phyloP scores from a whole-genome alignment of 2,888 invertebrate species.

The Brachyopa scutellaris region DNA sequence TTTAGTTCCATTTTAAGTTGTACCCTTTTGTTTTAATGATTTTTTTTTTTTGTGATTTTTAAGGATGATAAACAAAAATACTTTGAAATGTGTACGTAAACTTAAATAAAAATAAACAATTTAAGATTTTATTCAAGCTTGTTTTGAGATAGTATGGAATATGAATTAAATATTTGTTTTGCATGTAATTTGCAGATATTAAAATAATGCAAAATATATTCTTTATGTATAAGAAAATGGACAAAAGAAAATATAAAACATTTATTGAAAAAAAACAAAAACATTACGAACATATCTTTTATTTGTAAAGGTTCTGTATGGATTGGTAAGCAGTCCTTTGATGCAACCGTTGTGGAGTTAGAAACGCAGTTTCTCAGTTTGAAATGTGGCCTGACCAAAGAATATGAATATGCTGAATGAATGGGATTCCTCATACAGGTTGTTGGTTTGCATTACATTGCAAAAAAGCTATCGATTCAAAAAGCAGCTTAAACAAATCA shows the following conservation, averaged over 20 bases:
- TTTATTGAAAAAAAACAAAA: slow-evolving; percentile 45
- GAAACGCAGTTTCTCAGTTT: no score
- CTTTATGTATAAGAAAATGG: slow-evolving; percentile 32
- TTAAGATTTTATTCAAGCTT: slow-evolving; percentile 21
- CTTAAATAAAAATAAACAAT: not conserved
- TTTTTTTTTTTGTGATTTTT: slow-evolving; percentile 8
- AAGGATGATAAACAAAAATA: not conserved
- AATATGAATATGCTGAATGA: no score
- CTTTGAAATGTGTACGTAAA: slow-evolving; percentile 12
- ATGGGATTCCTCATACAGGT: no score
- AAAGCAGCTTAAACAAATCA: no score
- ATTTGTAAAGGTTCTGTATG: no score
- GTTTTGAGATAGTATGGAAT: slow-evolving; percentile 14
- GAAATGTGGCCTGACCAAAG: no score
- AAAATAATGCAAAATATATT: slow-evolving; percentile 40
- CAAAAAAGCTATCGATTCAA: no score
- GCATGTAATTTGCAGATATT: slow-evolving; percentile 12
- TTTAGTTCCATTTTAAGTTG: slow-evolving; percentile 40
- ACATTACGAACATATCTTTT: not conserved
- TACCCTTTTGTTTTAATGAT: slow-evolving; percentile 1
- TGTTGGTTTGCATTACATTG: no score
- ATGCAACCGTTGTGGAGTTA: no score
- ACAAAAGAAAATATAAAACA: slow-evolving; percentile 50
- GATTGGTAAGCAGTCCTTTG: no score
- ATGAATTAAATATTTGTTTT: slow-evolving; percentile 4